Conservation (phyloP, 2,797 vertebrate species). For the Chaenodraco wilsoni region DNA sequence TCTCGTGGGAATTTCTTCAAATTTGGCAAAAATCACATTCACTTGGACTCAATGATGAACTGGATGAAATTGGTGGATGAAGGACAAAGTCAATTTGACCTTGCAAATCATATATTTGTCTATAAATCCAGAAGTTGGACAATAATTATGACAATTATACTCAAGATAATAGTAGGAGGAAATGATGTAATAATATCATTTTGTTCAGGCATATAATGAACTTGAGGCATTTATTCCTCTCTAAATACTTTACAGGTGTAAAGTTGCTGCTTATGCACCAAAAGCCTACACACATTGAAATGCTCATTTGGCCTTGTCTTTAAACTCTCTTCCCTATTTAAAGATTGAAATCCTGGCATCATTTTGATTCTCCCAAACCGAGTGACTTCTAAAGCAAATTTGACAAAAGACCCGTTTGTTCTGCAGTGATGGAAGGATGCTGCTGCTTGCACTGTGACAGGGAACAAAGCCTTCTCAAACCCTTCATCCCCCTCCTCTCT, state of each 20-base stretch:
- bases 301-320: slow-evolving; percentile 6
- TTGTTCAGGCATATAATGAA: no score
- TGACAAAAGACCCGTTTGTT: slow-evolving; percentile 19
- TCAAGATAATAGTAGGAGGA: no score
- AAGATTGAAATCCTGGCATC: slow-evolving; percentile 11
- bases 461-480: slow-evolving; percentile 39
- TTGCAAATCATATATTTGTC: no score
- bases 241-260: not conserved
- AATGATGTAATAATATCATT: no score
- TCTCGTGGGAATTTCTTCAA: no score
- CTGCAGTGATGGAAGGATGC: not conserved
- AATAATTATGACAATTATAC: no score
- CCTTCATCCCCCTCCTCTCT: slow-evolving; percentile 19
- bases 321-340: slow-evolving; percentile 4
- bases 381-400: slow-evolving; percentile 16
- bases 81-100: no score
- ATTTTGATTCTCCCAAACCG: not conserved
- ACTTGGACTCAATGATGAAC: no score
- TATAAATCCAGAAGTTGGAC: no score
- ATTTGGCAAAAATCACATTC: no score
- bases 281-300: not conserved
- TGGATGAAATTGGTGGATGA: no score
- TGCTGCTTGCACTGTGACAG: slow-evolving; percentile 9
- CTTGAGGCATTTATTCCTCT: no score
- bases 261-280: slow-evolving; percentile 1